Evolutionary conservation across 2,113 vertebrate genomes (phyloP), one percentile per base, ranked within the genome.

Genomic region (Balaeniceps rex): DNA sequence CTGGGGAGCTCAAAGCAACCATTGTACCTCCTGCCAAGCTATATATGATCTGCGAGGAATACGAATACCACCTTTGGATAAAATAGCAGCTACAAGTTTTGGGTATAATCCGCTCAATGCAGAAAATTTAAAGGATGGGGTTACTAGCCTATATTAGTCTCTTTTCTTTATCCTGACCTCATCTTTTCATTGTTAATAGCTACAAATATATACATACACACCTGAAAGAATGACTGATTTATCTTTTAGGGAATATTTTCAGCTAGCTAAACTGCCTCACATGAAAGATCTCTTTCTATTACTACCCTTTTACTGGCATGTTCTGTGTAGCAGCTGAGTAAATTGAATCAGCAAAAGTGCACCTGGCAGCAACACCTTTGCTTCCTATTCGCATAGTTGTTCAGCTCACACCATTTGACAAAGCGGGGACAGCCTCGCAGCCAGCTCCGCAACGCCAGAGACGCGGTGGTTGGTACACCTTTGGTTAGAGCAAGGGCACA

Each of bases 391-490:
- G 10, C 13, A 7, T 8, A 14, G 80, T 12, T 70, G 40, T 24
- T 87, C 69, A 46, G 42, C 58, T 57, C 69, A 22, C 46, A 17
- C 24, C 10, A 2, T 19, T 8, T 29, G 21, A 34, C 40, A 44
- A n/a, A 42, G 31, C 1, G 26, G 12, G 52, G 47, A 40, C 14
- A 52, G 22, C 28, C 26, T 38, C 3, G 3, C 49, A 31, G 47
- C 46, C 70, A 64, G 66, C 21, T 69, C 47, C 5, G 9, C 14
- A 8, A 1, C 2, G 5, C 28, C 61, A 44, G 24, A 44, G 34
- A 8, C 0, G 2, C 2, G 2, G 36, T 21, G 29, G 14, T 7
- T 9, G 10, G 12, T 3, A 4, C 7, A 4, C 36, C 61, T 40
- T 17, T 38, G 19, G 17, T 17, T n/a, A 46, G 25, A 65, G 36